Conservation (phyloP, 2,888 invertebrate genomes). For the Phoenoteleia sp. region DNA sequence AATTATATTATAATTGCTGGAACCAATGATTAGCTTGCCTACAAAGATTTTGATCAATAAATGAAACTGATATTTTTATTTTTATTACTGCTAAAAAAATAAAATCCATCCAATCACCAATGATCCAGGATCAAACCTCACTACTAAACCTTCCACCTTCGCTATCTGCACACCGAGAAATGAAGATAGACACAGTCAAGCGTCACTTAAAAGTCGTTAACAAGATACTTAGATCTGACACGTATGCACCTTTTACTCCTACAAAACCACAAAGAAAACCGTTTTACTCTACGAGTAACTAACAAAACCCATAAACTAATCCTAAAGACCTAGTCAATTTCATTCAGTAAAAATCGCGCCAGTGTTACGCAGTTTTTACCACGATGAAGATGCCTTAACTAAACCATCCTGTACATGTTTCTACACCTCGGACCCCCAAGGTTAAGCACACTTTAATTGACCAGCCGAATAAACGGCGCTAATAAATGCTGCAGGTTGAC, state of each 20-base stretch:
- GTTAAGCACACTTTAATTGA: conserved; percentile 53
- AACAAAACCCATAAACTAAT: conserved; percentile 32
- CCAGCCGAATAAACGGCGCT: conserved; percentile 38
- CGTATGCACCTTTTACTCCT: too few relatives aligned
- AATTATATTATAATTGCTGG: too few relatives aligned
- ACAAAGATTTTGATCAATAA: too few relatives aligned
- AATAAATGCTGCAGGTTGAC: conserved; percentile 39
- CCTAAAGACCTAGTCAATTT: conserved; percentile 32
- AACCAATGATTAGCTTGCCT: too few relatives aligned
- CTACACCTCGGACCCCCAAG: background rate
- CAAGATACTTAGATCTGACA: background rate
- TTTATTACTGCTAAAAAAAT: too few relatives aligned
- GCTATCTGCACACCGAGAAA: too few relatives aligned
- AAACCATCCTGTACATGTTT: conserved; percentile 18
- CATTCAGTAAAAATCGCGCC: background rate
- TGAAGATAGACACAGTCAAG: too few relatives aligned
- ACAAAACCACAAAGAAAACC: background rate
- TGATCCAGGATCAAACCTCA: too few relatives aligned
- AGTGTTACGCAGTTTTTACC: conserved; percentile 36
- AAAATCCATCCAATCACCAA: too few relatives aligned
- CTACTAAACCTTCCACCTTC: too few relatives aligned
- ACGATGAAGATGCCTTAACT: background rate
- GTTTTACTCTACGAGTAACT: background rate
- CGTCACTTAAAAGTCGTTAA: background rate
- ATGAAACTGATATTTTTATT: too few relatives aligned